Percentiles rank a stretch among this genome's conserved stretches.
These are phyloP conservation scores for Mythimna impura DNA, from an alignment of 2,888 invertebrate species.

Conservation along the genomic window DNA sequence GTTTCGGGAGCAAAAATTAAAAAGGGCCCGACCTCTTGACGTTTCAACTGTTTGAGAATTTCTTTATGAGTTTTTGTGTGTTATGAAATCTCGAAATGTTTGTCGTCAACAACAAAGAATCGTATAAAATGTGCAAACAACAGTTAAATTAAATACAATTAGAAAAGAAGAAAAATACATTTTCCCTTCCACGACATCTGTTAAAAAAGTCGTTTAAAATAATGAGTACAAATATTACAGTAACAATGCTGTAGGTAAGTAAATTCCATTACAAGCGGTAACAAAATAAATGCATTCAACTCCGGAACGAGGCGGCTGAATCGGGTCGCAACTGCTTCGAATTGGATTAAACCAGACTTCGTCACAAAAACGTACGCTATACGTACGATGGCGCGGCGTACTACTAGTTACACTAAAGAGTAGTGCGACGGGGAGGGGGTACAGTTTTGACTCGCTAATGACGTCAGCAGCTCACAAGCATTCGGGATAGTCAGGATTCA, in stretches of 20 bases:
- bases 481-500: conserved; percentile 50
- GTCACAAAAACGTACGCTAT: conserved; percentile 56
- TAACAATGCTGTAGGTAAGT: conserved; percentile 40
- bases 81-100: conserved; percentile 50
- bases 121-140: conserved; percentile 45
- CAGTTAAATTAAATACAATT: conserved; percentile 36
- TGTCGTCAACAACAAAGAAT: conserved; percentile 46
- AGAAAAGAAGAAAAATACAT: conserved; percentile 23
- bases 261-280: conserved; percentile 49
- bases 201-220: conserved; percentile 55
- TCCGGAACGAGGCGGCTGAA: conserved; percentile 45
- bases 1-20: conserved; percentile 51
- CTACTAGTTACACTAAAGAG: conserved; percentile 45
- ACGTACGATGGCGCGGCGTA: conserved; percentile 25
- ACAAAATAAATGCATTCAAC: conserved; percentile 60
- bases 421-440: conserved; percentile 20
- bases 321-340: conserved; percentile 52
- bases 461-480: conserved; percentile 55
- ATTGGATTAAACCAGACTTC: conserved; percentile 54
- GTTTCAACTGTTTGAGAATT: conserved; percentile 45
- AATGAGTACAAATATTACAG: conserved; percentile 57
- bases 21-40: conserved; percentile 47
- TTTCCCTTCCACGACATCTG: conserved; percentile 37
- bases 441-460: conserved; percentile 64
- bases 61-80: conserved; percentile 52